Evolutionary conservation across 2,888 invertebrate genomes (phyloP), one percentile per base, ranked within the genome.

Genomic region (Chymomyza caudatula): DNA sequence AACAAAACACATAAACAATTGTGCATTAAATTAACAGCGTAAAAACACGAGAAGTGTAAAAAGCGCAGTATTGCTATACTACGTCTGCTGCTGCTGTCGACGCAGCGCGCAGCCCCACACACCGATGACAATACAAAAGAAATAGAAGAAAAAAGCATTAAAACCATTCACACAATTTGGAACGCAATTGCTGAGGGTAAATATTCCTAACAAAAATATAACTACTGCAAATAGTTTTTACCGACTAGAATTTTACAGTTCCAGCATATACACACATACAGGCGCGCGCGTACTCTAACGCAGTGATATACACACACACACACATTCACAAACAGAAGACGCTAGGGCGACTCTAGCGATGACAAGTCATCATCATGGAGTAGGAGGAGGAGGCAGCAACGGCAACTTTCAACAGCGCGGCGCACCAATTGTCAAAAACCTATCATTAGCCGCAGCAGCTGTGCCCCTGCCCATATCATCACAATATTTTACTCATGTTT

Each of bases 361-460:
- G 86, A 76, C 86, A 73, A 85, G 79, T 73, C 87, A 88, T 77
- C 83, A 78, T 67, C 79, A 79, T 69, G 75, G 81, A 60, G 60
- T 37, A 51, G 68, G 60, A 23, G 53, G 42, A 13, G 53, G 53
- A 15, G 60, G 66, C 65, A 80, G 85, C 52, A 86, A 82, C 68
- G 60, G 66, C 63, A 80, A 83, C 55, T 86, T 81, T 67, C 79
- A 82, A 80, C 78, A 76, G 67, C 63, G 68, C 2, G 64, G 67
- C 44, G 76, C 76, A 59, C 83, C 87, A 64, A 88, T 88, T 63
- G 88, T 88, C 8, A 87, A 88, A 65, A 87, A 88, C 69, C 72
- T 88, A 44, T 88, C 88, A 19, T 65, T 88, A 60, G 88, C 88
- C 11, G 87, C 88, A 0, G 88, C 88, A 6, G 88, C 88, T n/a